Conservation (phyloP, 2,797 vertebrate genomes). For the Nannoperca obscura region DNA sequence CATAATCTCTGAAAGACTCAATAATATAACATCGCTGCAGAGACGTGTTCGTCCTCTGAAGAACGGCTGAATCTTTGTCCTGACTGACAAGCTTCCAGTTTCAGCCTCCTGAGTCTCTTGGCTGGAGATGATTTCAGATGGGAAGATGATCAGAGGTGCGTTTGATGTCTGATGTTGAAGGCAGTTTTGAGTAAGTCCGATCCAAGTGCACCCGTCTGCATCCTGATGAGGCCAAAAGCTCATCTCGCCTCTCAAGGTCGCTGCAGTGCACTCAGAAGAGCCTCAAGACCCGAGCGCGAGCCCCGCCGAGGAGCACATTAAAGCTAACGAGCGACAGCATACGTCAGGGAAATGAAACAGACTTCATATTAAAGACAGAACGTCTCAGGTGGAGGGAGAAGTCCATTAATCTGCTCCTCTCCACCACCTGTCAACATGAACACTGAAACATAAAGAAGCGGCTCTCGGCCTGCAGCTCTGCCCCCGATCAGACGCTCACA, state of each 20-base stretch:
- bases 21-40: constrained; percentile 1
- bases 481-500: not conserved
- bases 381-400: not conserved
- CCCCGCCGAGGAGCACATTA: not conserved
- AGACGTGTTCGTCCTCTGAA: constrained; percentile 1
- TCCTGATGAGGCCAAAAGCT: constrained; percentile 52
- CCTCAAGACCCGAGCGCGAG: not conserved
- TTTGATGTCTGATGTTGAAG: constrained; percentile 50
- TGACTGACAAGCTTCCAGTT: constrained; percentile 43
- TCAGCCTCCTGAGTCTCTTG: constrained; percentile 16
- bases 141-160: constrained; percentile 44
- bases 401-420: constrained; percentile 1
- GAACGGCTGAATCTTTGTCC: constrained; percentile 19
- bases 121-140: constrained; percentile 45
- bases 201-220: constrained; percentile 52
- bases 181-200: constrained; percentile 43
- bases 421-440: constrained; percentile 30
- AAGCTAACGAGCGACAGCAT: not conserved
- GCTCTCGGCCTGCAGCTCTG: constrained; percentile 19
- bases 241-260: not conserved
- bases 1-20: not conserved
- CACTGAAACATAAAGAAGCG: constrained; percentile 31
- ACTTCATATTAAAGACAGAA: not conserved
- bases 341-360: not conserved
- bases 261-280: not conserved